Conservation (phyloP, 2,113 vertebrate species). For the Platysternon megacephalum region DNA sequence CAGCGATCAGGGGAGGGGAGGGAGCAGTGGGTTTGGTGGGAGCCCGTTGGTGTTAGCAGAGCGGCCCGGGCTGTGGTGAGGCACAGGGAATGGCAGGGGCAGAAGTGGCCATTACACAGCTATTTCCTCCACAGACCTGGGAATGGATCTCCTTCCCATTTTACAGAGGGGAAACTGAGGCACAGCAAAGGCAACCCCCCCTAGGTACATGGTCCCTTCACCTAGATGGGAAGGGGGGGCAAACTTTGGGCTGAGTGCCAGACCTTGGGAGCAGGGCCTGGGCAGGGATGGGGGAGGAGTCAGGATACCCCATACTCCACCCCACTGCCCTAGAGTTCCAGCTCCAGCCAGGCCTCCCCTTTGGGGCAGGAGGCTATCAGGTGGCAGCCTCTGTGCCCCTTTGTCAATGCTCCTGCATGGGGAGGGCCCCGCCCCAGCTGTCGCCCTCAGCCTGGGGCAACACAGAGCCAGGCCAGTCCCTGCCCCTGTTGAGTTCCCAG, state of each 20-base stretch:
- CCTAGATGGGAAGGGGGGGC: background rate
- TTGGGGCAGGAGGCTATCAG: too few species aligned
- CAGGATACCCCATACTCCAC: too few species aligned
- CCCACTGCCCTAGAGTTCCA: background rate
- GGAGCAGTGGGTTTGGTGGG: too few species aligned
- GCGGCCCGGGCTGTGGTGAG: background rate
- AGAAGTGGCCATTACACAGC: background rate
- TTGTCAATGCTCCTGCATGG: background rate
- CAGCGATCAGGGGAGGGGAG: too few species aligned
- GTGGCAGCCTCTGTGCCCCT: background rate
- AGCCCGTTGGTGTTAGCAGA: background rate
- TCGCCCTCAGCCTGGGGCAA: background rate
- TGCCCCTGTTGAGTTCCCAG: background rate
- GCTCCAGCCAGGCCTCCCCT: background rate
- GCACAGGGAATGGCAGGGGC: background rate
- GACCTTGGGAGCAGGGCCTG: background rate
- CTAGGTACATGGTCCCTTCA: background rate
- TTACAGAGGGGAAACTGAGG: background rate
- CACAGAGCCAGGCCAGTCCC: background rate
- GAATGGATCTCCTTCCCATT: background rate
- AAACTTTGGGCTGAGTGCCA: background rate
- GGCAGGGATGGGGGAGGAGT: background rate
- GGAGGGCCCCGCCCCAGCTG: too few species aligned
- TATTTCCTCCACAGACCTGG: background rate
- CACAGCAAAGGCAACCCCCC: background rate